Conservation (phyloP, 2,113 vertebrate species). For the Sinocyclocheilus grahami region DNA sequence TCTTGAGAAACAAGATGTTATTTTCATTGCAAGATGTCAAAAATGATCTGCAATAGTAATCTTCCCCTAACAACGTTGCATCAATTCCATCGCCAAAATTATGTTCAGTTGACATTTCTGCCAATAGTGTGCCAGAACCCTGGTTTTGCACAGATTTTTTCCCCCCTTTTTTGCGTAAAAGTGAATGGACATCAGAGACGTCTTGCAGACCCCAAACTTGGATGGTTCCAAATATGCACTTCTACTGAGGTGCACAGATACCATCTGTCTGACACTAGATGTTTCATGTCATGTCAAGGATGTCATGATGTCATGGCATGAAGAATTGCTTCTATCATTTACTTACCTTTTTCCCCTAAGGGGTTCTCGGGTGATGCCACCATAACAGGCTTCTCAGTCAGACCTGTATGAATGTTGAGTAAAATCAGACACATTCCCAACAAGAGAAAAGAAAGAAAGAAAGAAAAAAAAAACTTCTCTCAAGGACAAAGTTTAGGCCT, state of each 20-base stretch:
- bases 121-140: background rate
- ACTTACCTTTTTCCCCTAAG: slow-evolving; percentile 18
- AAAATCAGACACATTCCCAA: background rate
- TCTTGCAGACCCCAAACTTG: background rate
- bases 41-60: background rate
- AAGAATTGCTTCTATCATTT: background rate
- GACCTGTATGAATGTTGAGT: background rate
- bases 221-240: background rate
- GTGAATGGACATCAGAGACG: no score
- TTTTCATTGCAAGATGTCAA: background rate
- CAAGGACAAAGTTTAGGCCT: no score
- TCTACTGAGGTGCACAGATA: background rate
- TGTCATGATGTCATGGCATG: background rate
- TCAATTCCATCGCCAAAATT: background rate
- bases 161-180: no score
- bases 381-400: background rate
- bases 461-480: no score
- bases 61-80: background rate
- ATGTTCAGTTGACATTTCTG: background rate
- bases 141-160: background rate
- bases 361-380: background rate
- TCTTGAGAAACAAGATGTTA: no score
- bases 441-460: background rate
- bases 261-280: background rate
- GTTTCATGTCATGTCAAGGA: no score